Base-by-base conservation (phyloP, 2,797 vertebrate species). In the Pangasius krempfi region DNA sequence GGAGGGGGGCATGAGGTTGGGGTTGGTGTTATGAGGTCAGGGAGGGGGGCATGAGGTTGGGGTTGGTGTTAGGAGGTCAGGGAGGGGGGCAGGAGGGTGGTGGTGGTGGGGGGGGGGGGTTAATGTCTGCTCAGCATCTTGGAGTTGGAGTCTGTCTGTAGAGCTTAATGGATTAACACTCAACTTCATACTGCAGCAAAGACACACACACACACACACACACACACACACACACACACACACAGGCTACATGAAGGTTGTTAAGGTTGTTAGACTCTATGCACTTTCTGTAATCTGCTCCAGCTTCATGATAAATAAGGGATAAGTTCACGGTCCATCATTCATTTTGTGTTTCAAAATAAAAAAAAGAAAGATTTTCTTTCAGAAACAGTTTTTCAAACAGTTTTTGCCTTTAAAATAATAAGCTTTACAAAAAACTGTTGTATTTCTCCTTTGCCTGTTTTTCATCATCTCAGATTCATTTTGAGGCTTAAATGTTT, bases 81-180 rank as follows among this genome's bases (percentile, higher is more conserved):
- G 33, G 64, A 58, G 85, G 40, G 40, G 4, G 40, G 4, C 5
- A 80, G 87, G 73, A 82, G 30, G 30, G 76, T 91, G 87, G 86
- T 75, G 87, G 86, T 70, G 84, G 86, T 91, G 87, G 86, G 78
- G 87, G 86, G 73, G 84, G 86, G 44, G 3, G 75, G 90, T 64
- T 90, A 89, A 86, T 84, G 94, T 93, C 92, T 90, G 93, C 93
- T 96, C 95, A 96, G 96, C 95, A 96, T 94, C 94, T 95, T 95
- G 89, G 91, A 91, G 92, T 95, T 95, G 89, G 91, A 91, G 92
- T 91, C 93, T 89, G 91, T 93, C 93, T 92, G 92, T 90, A 90
- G 91, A 88, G 93, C 93, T 94, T 94, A 96, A 95, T 96, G 92
- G 95, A 95, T 95, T 95, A 94, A 94, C 60, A 50, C n/a, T 68